A percentile compares a stretch with the other conserved stretches of the same genome.
These are phyloP conservation scores for Ardeotis arabs DNA, from an alignment of 2,113 vertebrate genomes.

Conservation along the genomic window DNA sequence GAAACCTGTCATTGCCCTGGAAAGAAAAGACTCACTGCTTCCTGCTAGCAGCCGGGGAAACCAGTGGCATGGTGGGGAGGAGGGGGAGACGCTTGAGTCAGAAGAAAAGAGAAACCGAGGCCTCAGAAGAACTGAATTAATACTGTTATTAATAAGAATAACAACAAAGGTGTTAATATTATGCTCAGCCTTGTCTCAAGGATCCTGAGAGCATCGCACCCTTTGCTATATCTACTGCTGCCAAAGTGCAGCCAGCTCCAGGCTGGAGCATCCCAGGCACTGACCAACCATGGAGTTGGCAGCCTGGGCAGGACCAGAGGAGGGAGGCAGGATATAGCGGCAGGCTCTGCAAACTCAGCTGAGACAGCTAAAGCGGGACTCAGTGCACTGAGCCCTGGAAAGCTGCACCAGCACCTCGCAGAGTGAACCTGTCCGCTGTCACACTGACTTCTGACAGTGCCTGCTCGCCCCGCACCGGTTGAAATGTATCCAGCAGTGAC, in stretches of 20 bases:
- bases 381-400: neutral
- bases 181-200: neutral
- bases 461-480: accelerated
- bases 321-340: accelerated
- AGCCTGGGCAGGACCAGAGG: neutral
- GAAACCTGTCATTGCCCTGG: constrained; percentile 82
- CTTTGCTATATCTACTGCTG: neutral
- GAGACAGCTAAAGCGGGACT: neutral
- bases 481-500: neutral
- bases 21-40: constrained; percentile 82
- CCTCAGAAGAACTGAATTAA: constrained; percentile 34
- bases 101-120: constrained; percentile 50
- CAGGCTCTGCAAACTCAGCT: neutral
- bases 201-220: neutral
- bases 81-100: neutral
- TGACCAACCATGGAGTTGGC: neutral
- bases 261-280: neutral
- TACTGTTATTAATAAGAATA: constrained; percentile 44
- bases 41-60: constrained; percentile 77
- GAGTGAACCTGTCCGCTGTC: accelerated
- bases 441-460: accelerated
- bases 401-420: neutral
- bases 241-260: neutral
- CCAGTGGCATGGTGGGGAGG: neutral
- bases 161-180: constrained; percentile 16